Percentiles rank a stretch among this genome's conserved stretches.
Conservation (phyloP, 2,113 vertebrate genomes). For the Spermophilus dauricus region DNA sequence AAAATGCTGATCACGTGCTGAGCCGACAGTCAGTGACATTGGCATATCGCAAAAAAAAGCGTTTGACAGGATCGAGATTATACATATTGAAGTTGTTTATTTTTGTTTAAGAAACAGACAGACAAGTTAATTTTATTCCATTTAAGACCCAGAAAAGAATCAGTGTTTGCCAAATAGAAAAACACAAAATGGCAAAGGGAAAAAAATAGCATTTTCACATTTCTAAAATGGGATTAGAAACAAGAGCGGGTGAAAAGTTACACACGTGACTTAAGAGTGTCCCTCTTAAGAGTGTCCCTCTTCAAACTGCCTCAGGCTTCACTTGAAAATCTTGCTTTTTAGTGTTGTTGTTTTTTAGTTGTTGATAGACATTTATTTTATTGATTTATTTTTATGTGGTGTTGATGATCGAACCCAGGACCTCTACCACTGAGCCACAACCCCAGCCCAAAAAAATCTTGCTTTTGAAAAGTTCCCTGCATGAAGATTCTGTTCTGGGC, state of each 20-base stretch:
- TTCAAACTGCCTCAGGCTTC: slow-evolving; percentile 6
- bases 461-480: background rate
- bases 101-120: slow-evolving; percentile 79
- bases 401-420: too few relatives aligned
- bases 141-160: slow-evolving; percentile 71
- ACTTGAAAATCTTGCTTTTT: slow-evolving; percentile 38
- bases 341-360: too few relatives aligned
- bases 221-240: slow-evolving; percentile 73
- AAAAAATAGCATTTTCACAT: slow-evolving; percentile 65
- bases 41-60: slow-evolving; percentile 57
- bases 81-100: slow-evolving; percentile 64
- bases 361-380: too few relatives aligned
- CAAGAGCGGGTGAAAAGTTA: rapidly evolving
- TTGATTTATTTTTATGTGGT: too few relatives aligned
- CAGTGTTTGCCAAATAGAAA: slow-evolving; percentile 76
- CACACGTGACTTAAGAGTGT: background rate
- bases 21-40: background rate
- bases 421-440: too few relatives aligned
- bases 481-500: background rate
- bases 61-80: slow-evolving; percentile 3
- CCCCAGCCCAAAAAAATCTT: background rate
- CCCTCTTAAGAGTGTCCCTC: background rate
- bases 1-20: background rate
- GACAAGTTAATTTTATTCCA: slow-evolving; percentile 76
- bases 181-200: slow-evolving; percentile 61